Evolutionary conservation across 2,113 vertebrate species (phyloP).

Genomic region (Neodontobutis hainanensis): DNA sequence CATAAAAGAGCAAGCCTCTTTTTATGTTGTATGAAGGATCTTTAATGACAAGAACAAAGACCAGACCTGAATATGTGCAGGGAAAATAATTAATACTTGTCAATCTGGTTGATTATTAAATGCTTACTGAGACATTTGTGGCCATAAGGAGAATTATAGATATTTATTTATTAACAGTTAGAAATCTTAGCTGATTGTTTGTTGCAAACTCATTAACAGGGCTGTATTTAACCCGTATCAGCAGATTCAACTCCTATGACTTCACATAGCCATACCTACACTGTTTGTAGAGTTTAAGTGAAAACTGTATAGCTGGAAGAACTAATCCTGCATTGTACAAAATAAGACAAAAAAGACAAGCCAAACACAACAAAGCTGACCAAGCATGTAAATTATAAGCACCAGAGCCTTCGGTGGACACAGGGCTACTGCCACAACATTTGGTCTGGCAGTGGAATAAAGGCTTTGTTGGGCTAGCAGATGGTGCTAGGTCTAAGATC

Average conservation of each 20-base stretch:
- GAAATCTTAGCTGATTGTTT: too few relatives aligned
- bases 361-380: constrained; percentile 31
- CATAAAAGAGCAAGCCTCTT: constrained; percentile 45
- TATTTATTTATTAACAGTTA: constrained; percentile 1
- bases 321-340: constrained; percentile 4
- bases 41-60: constrained; percentile 63
- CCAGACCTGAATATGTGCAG: constrained; percentile 29
- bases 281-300: neutral
- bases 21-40: constrained; percentile 49
- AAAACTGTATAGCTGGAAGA: constrained; percentile 20
- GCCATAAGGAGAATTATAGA: constrained; percentile 4
- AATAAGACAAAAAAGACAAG: constrained; percentile 33
- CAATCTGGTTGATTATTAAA: constrained; percentile 35
- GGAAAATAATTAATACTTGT: constrained; percentile 51
- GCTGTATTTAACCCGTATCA: constrained; percentile 32
- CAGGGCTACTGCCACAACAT: constrained; percentile 35
- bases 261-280: constrained; percentile 16
- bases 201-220: too few relatives aligned
- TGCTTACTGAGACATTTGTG: constrained; percentile 23
- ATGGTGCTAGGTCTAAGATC: constrained; percentile 31
- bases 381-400: constrained; percentile 31
- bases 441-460: constrained; percentile 49
- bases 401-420: constrained; percentile 42
- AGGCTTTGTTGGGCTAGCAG: constrained; percentile 49
- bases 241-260: constrained; percentile 19